Conservation (phyloP, 2,113 vertebrate genomes). For the Rhodinocichla rosea region DNA sequence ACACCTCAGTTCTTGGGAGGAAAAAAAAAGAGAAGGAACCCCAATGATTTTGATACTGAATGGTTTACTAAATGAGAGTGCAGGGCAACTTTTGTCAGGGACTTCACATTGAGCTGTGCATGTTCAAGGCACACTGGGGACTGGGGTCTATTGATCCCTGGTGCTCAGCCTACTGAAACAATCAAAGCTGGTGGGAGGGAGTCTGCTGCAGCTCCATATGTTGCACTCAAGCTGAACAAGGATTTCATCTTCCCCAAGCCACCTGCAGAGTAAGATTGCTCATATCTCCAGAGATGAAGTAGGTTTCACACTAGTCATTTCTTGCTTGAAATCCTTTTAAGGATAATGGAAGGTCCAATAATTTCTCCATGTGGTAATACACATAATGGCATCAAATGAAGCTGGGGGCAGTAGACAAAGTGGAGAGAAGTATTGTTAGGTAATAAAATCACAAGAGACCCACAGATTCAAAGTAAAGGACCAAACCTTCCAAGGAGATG, state of each 20-base stretch:
- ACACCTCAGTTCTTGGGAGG: not conserved
- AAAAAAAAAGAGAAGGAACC: not conserved
- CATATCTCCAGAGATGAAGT: slow-evolving; percentile 1
- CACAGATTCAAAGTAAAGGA: not conserved
- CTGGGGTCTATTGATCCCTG: not conserved
- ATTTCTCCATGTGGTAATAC: not conserved
- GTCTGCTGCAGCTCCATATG: not conserved
- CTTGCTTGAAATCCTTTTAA: not conserved
- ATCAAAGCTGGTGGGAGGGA: not conserved
- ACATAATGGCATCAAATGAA: not conserved
- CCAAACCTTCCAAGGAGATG: not conserved
- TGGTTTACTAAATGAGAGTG: not conserved
- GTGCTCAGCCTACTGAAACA: not conserved
- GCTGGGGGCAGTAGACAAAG: not conserved
- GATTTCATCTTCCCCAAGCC: not conserved
- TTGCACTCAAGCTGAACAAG: not conserved
- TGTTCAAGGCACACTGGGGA: not conserved
- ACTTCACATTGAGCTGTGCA: not conserved
- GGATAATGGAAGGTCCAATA: not conserved
- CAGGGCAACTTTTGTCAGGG: not conserved
- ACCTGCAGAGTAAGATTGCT: slow-evolving; percentile 25
- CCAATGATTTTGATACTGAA: not conserved
- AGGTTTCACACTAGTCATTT: not conserved
- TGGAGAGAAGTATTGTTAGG: not conserved
- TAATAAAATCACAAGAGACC: not conserved